Conservation (phyloP, 2,888 invertebrate genomes). For the Drosophila maculinotata region DNA sequence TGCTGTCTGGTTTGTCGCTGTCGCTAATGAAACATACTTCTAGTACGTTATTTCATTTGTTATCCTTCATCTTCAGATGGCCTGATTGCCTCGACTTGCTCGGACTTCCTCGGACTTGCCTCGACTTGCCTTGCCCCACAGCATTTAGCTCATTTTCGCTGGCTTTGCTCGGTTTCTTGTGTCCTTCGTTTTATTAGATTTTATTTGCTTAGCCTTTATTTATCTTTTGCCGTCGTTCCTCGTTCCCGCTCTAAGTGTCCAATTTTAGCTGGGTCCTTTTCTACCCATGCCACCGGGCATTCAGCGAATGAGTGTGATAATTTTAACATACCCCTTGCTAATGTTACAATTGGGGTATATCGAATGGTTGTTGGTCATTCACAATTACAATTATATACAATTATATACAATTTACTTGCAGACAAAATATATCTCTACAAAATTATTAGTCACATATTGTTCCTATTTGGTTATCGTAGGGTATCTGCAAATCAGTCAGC, state of each 20-base stretch:
- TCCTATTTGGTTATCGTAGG: background rate
- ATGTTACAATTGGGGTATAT: background rate
- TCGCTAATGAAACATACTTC: constrained; percentile 77
- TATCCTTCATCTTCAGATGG: constrained; percentile 47
- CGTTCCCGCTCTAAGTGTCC: constrained; percentile 59
- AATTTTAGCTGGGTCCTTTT: constrained; percentile 56
- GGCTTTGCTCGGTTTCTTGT: constrained; percentile 47
- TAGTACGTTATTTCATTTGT: constrained; percentile 71
- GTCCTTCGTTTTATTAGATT: constrained; percentile 75
- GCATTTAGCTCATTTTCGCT: constrained; percentile 69
- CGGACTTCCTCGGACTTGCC: background rate
- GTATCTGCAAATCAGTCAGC: background rate
- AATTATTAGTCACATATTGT: too few species aligned
- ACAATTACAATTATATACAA: too few species aligned
- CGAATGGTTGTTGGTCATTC: background rate
- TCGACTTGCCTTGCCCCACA: constrained; percentile 2
- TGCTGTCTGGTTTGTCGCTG: constrained; percentile 62
- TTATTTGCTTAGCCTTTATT: constrained; percentile 78
- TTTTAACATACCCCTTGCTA: constrained; percentile 27
- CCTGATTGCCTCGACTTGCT: constrained; percentile 24
- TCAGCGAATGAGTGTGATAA: constrained; percentile 51
- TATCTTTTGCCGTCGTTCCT: constrained; percentile 60
- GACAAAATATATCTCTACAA: too few species aligned
- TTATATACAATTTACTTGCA: too few species aligned
- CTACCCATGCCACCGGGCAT: constrained; percentile 24